Evolutionary conservation across 2,888 invertebrate genomes (phyloP).

Genomic region (Euzetes globulus): DNA sequence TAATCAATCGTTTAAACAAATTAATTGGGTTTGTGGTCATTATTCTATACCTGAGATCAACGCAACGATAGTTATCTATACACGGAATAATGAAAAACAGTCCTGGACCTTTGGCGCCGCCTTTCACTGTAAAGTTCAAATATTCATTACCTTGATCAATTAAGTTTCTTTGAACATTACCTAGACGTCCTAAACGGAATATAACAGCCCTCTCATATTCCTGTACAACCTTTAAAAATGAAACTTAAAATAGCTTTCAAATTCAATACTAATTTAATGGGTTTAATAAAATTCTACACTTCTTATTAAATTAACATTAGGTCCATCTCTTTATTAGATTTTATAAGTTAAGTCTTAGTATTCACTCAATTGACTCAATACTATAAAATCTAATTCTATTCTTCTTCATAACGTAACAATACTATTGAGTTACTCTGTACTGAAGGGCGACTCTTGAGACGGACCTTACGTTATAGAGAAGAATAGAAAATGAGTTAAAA

Average conservation of each 20-base stretch:
- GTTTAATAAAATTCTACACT: neutral
- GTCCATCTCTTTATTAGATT: too few species aligned
- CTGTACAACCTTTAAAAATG: conserved; percentile 53
- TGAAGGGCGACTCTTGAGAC: too few species aligned
- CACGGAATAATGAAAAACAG: conserved; percentile 96
- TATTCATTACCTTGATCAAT: too few species aligned
- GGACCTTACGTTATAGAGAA: too few species aligned
- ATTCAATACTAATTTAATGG: neutral
- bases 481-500: too few species aligned
- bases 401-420: too few species aligned
- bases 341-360: too few species aligned
- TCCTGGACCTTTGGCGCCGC: conserved; percentile 87
- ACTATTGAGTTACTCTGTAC: too few species aligned
- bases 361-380: too few species aligned
- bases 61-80: conserved; percentile 75
- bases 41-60: conserved; percentile 13
- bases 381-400: too few species aligned
- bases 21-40: too few species aligned
- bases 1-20: conserved; percentile 61
- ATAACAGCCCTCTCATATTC: conserved; percentile 89
- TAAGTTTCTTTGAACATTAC: neutral
- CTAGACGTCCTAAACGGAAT: conserved; percentile 76
- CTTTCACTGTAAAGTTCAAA: conserved; percentile 54
- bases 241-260: neutral
- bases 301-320: too few species aligned